Conservation (phyloP, 30 jellyfish, hydroid and myxozoan species). For the Phacellophora camtschatica region DNA sequence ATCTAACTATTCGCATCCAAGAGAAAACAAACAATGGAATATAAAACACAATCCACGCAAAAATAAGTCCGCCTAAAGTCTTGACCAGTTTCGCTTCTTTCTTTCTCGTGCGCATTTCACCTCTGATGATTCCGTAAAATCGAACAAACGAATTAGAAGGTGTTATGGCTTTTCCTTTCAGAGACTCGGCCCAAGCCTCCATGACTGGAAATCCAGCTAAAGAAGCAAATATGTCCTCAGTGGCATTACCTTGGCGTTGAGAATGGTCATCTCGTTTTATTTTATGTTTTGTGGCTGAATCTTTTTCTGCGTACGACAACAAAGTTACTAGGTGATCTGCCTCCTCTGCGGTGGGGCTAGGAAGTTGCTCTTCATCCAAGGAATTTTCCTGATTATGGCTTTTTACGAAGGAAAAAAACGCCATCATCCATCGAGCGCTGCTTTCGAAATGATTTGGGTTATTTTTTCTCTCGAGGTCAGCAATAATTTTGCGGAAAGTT, state of each 20-base stretch:
- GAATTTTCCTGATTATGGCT: not conserved
- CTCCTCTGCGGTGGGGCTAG: constrained; percentile 26
- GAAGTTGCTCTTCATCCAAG: not conserved
- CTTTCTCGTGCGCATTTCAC: constrained; percentile 40
- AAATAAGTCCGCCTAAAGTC: constrained; percentile 47
- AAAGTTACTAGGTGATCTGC: constrained; percentile 18
- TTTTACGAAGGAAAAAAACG: not conserved
- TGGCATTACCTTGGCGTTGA: not conserved
- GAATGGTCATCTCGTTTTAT: not conserved
- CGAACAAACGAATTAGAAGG: constrained; percentile 44
- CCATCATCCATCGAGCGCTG: constrained; percentile 13
- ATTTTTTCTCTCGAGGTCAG: constrained; percentile 7
- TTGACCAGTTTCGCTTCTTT: constrained; percentile 55
- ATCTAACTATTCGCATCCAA: constrained; percentile 12
- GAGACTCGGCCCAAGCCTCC: constrained; percentile 59
- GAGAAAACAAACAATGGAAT: constrained; percentile 38
- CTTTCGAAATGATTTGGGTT: not conserved
- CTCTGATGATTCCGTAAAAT: constrained; percentile 31
- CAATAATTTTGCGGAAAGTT: constrained; percentile 11
- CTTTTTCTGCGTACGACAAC: constrained; percentile 9
- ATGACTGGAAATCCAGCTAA: constrained; percentile 46
- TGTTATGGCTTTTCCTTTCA: constrained; percentile 27
- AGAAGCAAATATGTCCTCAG: not conserved
- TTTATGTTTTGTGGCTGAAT: not conserved
- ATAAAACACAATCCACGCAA: constrained; percentile 45